Evolutionary conservation across 2,113 vertebrate species (phyloP), one percentile per base, ranked within the genome.

Genomic region (Clarias magur): DNA sequence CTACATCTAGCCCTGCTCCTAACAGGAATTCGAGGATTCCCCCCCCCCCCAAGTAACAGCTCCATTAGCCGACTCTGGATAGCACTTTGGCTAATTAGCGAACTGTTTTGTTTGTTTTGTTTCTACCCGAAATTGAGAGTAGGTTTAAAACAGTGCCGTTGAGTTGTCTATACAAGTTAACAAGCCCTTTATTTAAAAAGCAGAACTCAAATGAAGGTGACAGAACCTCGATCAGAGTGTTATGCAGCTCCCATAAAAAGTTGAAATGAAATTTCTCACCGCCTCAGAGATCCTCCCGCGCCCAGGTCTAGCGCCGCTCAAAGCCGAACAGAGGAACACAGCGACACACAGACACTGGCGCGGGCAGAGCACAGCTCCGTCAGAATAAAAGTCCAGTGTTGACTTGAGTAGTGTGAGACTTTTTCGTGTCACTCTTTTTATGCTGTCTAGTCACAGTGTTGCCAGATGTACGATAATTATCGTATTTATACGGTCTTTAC

Each of bases 221-320:
- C 0, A 27, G 10, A 79, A 56, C 2, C 15, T 27, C 53, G 1
- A 0, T 15, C 2, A n/a, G 0, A 16, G 2, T 3, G 75, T 17
- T 54, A 10, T 56, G 15, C 8, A 79, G 75, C 15, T 27, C 15
- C 6, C 13, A 56, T 34, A 11, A 80, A 48, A 59, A 59, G 54
- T 12, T 80, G 1, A 80, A 59, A 34, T 80, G 7, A 12, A 80
- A 59, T 27, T 30, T 27, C 27, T 80, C 56, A 80, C 78, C 78
- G 78, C 78, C 78, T 80, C 78, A 80, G 27, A 72, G 67, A 84
- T 84, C 27, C 65, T 84, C 82, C 67, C 82, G 82, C 82, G 65
- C 68, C 63, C 78, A 34, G 27, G 0, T 19, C 27, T 23, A 73
- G 54, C 27, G 67, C 82, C 65, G 67, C 82, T 72, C 81, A 30